These are phyloP conservation scores for Mimas tiliae DNA, from an alignment of 2,888 invertebrate genomes.

Conservation along the genomic window DNA sequence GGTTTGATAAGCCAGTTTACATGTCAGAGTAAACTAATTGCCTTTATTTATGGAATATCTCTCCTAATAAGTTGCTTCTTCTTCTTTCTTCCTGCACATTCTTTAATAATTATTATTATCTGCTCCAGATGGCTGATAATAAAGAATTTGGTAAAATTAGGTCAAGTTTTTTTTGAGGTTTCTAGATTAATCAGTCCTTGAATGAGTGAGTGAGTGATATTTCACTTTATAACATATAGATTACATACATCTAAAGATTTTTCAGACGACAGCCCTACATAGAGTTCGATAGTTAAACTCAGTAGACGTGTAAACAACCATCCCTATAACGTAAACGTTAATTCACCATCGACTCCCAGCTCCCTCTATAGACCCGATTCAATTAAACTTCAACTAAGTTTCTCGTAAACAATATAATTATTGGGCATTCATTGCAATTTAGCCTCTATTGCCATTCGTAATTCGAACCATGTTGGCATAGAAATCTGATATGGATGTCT, in stretches of 20 bases:
- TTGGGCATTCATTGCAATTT: conserved; percentile 52
- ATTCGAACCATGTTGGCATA: conserved; percentile 39
- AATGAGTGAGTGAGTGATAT: too few species aligned
- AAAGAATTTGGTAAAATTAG: too few species aligned
- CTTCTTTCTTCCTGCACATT: too few species aligned
- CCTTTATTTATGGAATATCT: too few species aligned
- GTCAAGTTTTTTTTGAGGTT: too few species aligned
- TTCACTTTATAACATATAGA: too few species aligned
- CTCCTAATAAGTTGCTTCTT: too few species aligned
- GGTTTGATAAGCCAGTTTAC: too few species aligned
- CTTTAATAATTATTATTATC: too few species aligned
- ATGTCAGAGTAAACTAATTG: too few species aligned
- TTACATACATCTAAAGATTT: neutral
- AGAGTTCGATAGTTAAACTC: conserved; percentile 50
- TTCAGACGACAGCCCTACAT: conserved; percentile 24
- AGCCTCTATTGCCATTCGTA: conserved; percentile 42
- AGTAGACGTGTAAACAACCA: conserved; percentile 64
- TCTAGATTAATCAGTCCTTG: too few species aligned
- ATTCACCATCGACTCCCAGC: conserved; percentile 64
- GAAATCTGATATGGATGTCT: conserved; percentile 44
- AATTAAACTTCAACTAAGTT: conserved; percentile 82
- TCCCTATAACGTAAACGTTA: conserved; percentile 65
- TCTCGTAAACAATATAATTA: conserved; percentile 81
- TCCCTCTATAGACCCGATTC: conserved; percentile 63
- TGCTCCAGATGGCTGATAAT: too few species aligned